These are phyloP conservation scores for Corythornis leucogaster DNA, from an alignment of 2,797 vertebrate genomes.

Conservation along the genomic window DNA sequence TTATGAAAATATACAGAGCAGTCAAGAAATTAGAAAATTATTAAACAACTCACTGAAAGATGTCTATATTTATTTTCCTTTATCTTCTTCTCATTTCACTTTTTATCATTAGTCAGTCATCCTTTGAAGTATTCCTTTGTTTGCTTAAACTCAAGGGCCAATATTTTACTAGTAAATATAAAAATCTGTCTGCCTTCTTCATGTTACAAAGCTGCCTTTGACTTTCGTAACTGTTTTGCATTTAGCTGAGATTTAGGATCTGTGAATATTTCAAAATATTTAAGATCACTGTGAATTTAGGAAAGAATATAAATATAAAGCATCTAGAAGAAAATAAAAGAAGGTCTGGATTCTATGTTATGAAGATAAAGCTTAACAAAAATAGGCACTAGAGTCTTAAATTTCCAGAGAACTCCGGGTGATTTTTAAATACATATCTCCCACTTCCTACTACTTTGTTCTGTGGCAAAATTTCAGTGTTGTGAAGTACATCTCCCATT, in stretches of 20 bases:
- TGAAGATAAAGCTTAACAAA: not conserved
- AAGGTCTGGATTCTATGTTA: not conserved
- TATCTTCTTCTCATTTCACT: not conserved
- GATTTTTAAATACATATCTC: not conserved
- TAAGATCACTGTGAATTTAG: not conserved
- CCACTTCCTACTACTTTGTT: not conserved
- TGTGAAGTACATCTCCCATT: not conserved
- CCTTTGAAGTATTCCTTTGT: not conserved
- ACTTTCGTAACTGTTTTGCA: not conserved
- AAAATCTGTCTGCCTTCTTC: not conserved
- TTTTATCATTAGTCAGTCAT: not conserved
- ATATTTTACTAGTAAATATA: slow-evolving; percentile 2
- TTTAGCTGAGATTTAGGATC: slow-evolving; percentile 4
- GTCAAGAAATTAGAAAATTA: too few relatives aligned
- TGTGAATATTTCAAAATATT: not conserved
- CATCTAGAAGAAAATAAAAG: not conserved
- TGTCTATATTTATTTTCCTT: not conserved
- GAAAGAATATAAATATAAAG: not conserved
- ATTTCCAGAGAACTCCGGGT: not conserved
- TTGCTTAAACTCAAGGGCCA: slow-evolving; percentile 11
- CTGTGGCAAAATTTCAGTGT: not conserved
- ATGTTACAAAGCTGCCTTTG: not conserved
- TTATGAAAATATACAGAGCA: too few relatives aligned
- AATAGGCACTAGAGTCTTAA: not conserved
- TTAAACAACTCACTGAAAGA: not conserved